A percentile compares a stretch with the other conserved stretches of the same genome.
These are phyloP conservation scores for Pissodes strobi DNA, from an alignment of 1,140 invertebrate species.

Conservation along the genomic window DNA sequence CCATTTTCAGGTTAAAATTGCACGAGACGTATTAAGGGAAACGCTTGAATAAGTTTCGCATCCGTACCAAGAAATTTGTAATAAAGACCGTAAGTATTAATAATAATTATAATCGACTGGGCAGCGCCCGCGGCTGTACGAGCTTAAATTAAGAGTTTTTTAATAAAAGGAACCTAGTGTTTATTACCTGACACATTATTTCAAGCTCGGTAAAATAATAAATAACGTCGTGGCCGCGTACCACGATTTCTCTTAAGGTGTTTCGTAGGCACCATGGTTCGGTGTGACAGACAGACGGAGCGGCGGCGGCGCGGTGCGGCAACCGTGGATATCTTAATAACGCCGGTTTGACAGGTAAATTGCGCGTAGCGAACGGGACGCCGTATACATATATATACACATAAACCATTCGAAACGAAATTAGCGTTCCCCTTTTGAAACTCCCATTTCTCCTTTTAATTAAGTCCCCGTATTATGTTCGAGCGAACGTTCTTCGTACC, in stretches of 20 bases:
- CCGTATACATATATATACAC: not conserved
- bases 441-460: slow-evolving; percentile 16
- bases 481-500: too few relatives aligned
- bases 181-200: slow-evolving; percentile 21
- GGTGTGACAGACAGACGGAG: slow-evolving; percentile 5
- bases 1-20: too few relatives aligned
- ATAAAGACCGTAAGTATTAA: slow-evolving; percentile 11
- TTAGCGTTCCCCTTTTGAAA: slow-evolving; percentile 8
- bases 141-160: slow-evolving; percentile 16
- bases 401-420: slow-evolving; percentile 8
- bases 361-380: slow-evolving; percentile 14
- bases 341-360: slow-evolving; percentile 16
- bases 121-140: not conserved
- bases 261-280: not conserved
- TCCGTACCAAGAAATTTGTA: too few relatives aligned
- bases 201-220: slow-evolving; percentile 11
- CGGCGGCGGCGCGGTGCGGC: not conserved
- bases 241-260: slow-evolving; percentile 11
- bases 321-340: slow-evolving; percentile 7
- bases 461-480: too few relatives aligned
- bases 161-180: slow-evolving; percentile 14
- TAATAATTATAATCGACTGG: not conserved
- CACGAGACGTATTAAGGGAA: too few relatives aligned
- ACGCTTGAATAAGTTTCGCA: too few relatives aligned
- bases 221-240: not conserved